These are phyloP conservation scores for Colletes latitarsis DNA, from an alignment of 1,140 invertebrate genomes.

Conservation along the genomic window DNA sequence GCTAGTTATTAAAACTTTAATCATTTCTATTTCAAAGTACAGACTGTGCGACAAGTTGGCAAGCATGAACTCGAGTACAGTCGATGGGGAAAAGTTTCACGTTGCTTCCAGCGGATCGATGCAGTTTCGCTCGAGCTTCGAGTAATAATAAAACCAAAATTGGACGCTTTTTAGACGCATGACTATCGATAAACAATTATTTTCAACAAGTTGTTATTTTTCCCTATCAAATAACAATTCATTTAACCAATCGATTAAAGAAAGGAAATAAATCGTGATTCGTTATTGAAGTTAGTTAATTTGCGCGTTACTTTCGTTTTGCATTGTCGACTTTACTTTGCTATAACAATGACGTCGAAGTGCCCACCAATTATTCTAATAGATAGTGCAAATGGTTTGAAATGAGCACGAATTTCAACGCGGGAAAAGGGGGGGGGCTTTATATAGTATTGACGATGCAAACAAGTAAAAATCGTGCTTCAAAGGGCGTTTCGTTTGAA, in stretches of 20 bases:
- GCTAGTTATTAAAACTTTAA: slow-evolving; percentile 73
- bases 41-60: slow-evolving; percentile 52
- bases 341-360: neutral
- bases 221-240: no score
- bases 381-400: no score
- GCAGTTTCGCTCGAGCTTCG: slow-evolving; percentile 26
- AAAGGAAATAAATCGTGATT: neutral
- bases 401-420: neutral
- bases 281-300: neutral
- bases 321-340: neutral
- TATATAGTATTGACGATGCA: neutral
- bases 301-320: neutral
- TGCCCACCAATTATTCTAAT: no score
- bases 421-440: neutral
- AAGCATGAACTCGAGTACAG: slow-evolving; percentile 44
- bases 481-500: neutral
- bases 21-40: slow-evolving; percentile 71
- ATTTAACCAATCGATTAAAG: neutral
- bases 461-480: neutral
- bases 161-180: no score
- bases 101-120: slow-evolving; percentile 32
- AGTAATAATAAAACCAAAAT: slow-evolving; percentile 35
- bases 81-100: slow-evolving; percentile 34
- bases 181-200: no score
- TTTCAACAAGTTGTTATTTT: no score